Evolutionary conservation across 2,888 invertebrate genomes (phyloP).

Genomic region (Diarsia brunnea): DNA sequence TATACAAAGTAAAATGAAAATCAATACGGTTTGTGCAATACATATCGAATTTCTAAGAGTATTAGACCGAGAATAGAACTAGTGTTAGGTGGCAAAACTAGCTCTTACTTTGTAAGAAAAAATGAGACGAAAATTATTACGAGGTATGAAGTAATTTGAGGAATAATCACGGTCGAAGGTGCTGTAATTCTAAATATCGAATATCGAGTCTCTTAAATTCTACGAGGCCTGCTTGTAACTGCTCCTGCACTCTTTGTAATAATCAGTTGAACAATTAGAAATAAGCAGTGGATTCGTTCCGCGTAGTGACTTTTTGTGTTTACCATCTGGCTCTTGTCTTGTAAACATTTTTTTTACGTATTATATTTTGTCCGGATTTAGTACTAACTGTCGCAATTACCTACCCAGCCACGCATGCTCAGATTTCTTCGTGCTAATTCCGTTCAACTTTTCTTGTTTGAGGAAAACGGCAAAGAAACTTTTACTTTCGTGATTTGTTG

Average conservation of each 20-base stretch:
- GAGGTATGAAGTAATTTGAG: conserved; percentile 19
- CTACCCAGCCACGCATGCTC: no score
- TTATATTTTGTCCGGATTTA: no score
- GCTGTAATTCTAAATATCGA: neutral
- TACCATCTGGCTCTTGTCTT: no score
- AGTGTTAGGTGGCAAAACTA: conserved; percentile 33
- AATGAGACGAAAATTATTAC: neutral
- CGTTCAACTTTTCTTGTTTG: neutral
- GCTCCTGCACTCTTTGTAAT: neutral
- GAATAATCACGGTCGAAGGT: no score
- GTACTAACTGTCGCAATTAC: no score
- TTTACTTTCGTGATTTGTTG: neutral
- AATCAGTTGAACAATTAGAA: no score
- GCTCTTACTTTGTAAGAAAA: neutral
- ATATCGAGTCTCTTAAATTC: neutral
- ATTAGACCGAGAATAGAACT: conserved; percentile 75
- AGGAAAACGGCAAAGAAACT: neutral
- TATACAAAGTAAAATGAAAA: conserved; percentile 85
- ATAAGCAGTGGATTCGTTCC: neutral
- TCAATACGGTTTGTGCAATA: conserved; percentile 83
- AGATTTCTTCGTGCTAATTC: no score
- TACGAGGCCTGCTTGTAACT: no score
- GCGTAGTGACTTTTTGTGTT: neutral
- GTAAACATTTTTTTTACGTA: no score
- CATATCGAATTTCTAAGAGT: conserved; percentile 78